Evolutionary conservation across 2,888 invertebrate species (phyloP), one percentile per base, ranked within the genome.

Genomic region (Camptogramma bilineatum): DNA sequence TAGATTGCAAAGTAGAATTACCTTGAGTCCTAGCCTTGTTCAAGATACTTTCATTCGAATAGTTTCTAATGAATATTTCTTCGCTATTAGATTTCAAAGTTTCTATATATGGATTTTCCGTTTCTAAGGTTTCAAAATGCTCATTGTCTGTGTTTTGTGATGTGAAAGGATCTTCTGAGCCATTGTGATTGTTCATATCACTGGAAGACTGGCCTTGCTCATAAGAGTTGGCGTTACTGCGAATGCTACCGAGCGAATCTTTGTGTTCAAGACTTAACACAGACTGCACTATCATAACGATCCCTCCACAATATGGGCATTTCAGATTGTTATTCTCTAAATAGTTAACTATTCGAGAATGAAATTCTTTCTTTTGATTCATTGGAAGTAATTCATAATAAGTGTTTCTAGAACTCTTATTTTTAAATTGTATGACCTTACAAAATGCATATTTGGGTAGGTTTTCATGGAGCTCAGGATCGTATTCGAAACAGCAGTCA

Each of bases 401-500:
- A 0, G 94, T 87, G 64, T 87, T 86, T 69, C 93, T 88, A 46
- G 94, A 91, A 58, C 84, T 88, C 66, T 84, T 88, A 68, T 88
- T 93, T 78, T 89, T 92, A 73, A 95, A 95, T 75, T 91, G 93
- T 77, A 95, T 85, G 9, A 94, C 80, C 77, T 93, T 94, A 75
- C 95, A 95, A 78, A 92, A 93, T 7, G 94, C 94, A 72, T 94
- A 94, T 72, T 87, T 88, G 0, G 94, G 94, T 50, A 94, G 77
- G 68, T 86, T 83, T 58, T 84, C 76, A 67, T 70, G 73, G 19
- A 64, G 74, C 53, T 89, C 85, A 13, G 85, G 75, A 47, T 90
- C 86, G 64, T 86, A 83, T 5, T 90, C 87, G 72, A 93, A 90
- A 60, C 69, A 74, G 73, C 93, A 94, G 42, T 87, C 86, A 70